These are phyloP conservation scores for Orthonyx spaldingii DNA, from an alignment of 2,113 vertebrate genomes.

Conservation along the genomic window DNA sequence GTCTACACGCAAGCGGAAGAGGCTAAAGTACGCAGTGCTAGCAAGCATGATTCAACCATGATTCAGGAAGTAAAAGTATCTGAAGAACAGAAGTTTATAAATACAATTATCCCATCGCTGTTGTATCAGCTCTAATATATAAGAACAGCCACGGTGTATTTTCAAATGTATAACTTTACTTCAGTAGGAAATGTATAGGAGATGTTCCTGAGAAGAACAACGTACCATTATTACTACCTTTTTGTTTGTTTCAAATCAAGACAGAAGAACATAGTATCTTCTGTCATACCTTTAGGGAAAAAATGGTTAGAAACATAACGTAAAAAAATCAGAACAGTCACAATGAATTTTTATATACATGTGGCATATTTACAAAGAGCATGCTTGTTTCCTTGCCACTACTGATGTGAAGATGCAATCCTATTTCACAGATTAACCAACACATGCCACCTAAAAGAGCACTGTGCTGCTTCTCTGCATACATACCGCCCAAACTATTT, in stretches of 20 bases:
- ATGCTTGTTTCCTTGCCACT: background rate
- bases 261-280: background rate
- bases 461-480: background rate
- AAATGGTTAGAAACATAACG: background rate
- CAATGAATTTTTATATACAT: background rate
- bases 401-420: background rate
- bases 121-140: background rate
- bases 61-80: background rate
- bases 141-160: background rate
- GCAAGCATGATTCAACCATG: background rate
- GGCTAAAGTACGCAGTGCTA: background rate
- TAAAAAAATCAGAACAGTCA: background rate
- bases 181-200: background rate
- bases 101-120: background rate
- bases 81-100: background rate
- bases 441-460: background rate
- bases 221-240: accelerated
- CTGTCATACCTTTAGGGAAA: background rate
- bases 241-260: background rate
- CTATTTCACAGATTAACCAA: background rate
- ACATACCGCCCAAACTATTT: background rate
- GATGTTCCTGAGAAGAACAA: background rate
- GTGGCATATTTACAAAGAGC: background rate
- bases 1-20: background rate
- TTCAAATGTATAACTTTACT: background rate